These are phyloP conservation scores for Scaptomyza reducta DNA, from an alignment of 2,888 invertebrate species.

Conservation along the genomic window DNA sequence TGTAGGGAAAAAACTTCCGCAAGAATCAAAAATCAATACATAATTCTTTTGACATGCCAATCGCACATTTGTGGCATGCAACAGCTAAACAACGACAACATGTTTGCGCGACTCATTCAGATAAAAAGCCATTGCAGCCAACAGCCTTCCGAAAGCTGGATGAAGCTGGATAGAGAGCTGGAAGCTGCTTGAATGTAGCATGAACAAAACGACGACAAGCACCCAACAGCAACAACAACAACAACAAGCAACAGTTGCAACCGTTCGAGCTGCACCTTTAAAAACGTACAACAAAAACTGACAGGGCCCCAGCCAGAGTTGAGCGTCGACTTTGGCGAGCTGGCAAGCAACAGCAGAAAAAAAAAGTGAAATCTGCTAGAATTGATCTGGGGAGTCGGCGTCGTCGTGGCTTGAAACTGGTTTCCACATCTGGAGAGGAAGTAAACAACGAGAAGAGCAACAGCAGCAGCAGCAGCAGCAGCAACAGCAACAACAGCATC, in stretches of 20 bases:
- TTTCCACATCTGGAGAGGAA: conserved; percentile 62
- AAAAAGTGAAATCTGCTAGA: conserved; percentile 80
- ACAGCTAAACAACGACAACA: conserved; percentile 59
- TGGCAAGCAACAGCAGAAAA: background rate
- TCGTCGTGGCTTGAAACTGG: conserved; percentile 57
- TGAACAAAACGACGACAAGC: conserved; percentile 78
- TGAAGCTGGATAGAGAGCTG: conserved; percentile 30
- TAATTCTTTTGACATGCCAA: conserved; percentile 81
- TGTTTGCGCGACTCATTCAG: conserved; percentile 76
- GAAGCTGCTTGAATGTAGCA: conserved; percentile 57
- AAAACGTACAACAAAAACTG: conserved; percentile 44
- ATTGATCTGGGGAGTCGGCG: conserved; percentile 75
- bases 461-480: conserved; percentile 20
- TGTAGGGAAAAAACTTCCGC: conserved; percentile 49
- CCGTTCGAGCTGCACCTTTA: conserved; percentile 75
- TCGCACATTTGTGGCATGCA: conserved; percentile 80
- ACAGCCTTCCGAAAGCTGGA: conserved; percentile 16
- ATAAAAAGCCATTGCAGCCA: conserved; percentile 56
- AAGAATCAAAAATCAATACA: conserved; percentile 80
- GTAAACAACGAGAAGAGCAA: conserved; percentile 33
- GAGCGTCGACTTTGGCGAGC: conserved; percentile 46
- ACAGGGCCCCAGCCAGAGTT: conserved; percentile 47
- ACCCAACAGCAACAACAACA: conserved; percentile 41
- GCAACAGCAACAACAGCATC: conserved; percentile 28
- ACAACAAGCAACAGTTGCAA: conserved; percentile 69